phyloP scores from a whole-genome alignment of 2,113 vertebrate genomes.

The Podiceps cristatus region DNA sequence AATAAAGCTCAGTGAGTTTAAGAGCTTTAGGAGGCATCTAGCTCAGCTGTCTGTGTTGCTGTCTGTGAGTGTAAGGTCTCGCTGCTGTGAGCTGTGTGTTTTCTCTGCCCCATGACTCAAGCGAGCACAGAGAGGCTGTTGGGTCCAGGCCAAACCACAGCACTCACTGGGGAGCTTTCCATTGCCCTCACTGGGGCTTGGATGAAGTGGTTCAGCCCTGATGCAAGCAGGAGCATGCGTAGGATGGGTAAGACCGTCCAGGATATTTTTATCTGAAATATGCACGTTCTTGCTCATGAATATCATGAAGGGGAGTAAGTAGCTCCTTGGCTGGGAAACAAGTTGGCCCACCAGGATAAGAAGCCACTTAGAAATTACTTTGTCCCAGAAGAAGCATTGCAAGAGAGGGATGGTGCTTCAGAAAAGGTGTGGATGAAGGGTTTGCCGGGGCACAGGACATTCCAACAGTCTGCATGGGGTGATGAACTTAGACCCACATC shows the following conservation, averaged over 20 bases:
- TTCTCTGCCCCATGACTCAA: background rate
- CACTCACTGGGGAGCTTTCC: background rate
- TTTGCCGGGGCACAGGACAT: accelerated
- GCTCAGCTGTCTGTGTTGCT: background rate
- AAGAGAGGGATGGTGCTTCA: background rate
- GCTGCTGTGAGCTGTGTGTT: background rate
- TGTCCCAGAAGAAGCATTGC: background rate
- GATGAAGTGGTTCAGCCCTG: accelerated
- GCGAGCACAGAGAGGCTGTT: background rate
- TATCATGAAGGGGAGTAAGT: background rate
- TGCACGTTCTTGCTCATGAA: accelerated
- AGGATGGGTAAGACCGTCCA: background rate
- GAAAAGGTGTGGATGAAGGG: no score
- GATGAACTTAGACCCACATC: background rate
- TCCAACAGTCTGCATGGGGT: accelerated
- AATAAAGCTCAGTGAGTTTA: background rate
- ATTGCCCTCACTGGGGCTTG: background rate
- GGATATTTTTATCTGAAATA: background rate
- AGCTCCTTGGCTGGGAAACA: background rate
- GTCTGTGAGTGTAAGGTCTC: background rate
- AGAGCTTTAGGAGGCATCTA: background rate
- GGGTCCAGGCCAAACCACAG: background rate
- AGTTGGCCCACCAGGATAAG: background rate
- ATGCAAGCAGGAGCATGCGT: accelerated
- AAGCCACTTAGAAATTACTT: background rate